Percentiles rank a stretch among this genome's conserved stretches.
Conservation (phyloP, 2,888 invertebrate genomes). For the Tenodera sinensis region DNA sequence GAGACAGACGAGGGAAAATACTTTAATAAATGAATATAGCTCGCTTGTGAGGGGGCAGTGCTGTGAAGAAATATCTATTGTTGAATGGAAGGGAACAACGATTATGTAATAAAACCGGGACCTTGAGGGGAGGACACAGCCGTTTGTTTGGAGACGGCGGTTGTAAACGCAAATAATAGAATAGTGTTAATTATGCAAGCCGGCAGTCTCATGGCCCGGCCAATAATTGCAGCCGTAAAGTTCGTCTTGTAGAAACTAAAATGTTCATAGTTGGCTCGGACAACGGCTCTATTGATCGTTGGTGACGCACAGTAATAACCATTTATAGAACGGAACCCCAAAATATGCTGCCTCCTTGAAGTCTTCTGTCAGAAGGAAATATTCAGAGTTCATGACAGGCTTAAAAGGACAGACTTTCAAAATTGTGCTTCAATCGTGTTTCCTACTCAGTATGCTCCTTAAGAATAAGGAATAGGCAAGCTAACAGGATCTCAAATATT, state of each 20-base stretch:
- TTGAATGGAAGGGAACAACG: background rate
- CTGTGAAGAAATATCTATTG: background rate
- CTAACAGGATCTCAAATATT: too few species aligned
- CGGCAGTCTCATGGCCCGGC: background rate
- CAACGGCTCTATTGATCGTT: too few species aligned
- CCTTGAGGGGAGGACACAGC: background rate
- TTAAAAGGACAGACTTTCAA: too few species aligned
- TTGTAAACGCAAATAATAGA: background rate
- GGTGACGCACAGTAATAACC: too few species aligned
- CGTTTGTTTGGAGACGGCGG: background rate
- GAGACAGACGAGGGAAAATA: background rate
- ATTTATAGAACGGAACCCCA: too few species aligned
- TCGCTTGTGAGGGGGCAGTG: background rate
- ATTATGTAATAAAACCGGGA: background rate
- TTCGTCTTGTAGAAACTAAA: background rate
- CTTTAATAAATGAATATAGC: background rate
- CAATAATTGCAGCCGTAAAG: background rate
- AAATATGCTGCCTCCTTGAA: too few species aligned
- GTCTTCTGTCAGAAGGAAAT: too few species aligned
- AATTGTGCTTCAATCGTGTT: too few species aligned
- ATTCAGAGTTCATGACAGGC: too few species aligned
- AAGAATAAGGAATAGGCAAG: too few species aligned
- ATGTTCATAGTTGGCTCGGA: too few species aligned
- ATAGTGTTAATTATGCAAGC: background rate
- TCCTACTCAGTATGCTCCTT: too few species aligned